These are phyloP conservation scores for Gallirallus australis DNA, from an alignment of 2,797 vertebrate species.

Conservation along the genomic window DNA sequence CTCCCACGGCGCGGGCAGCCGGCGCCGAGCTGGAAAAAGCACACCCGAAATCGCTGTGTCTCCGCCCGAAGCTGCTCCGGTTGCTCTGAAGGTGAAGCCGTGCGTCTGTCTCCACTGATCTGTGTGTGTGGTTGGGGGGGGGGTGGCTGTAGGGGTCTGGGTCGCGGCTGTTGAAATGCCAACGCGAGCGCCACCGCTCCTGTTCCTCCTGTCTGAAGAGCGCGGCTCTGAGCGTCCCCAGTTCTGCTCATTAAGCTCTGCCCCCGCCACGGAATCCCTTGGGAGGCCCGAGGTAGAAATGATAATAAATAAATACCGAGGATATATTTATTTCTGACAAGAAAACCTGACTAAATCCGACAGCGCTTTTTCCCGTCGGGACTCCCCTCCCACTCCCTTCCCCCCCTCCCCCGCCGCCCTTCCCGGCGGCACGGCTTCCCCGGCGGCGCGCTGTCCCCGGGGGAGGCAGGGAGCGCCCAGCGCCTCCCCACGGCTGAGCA, in stretches of 20 bases:
- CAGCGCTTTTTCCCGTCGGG: too few relatives aligned
- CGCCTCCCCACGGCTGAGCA: background rate
- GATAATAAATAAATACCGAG: background rate
- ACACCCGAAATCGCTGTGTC: too few relatives aligned
- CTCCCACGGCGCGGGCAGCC: background rate
- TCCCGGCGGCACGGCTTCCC: background rate
- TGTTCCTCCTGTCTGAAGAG: background rate
- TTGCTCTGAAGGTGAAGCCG: background rate
- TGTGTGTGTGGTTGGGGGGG: too few relatives aligned
- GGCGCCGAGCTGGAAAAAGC: background rate
- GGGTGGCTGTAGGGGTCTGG: too few relatives aligned
- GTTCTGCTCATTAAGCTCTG: too few relatives aligned
- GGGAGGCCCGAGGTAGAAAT: too few relatives aligned
- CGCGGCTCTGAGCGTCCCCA: too few relatives aligned
- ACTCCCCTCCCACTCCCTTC: too few relatives aligned
- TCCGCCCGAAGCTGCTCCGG: background rate
- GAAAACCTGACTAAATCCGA: background rate
- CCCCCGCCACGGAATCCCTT: too few relatives aligned
- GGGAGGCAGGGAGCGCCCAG: background rate
- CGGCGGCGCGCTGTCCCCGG: background rate
- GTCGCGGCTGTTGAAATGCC: background rate
- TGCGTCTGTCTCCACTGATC: too few relatives aligned
- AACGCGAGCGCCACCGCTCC: rapidly evolving
- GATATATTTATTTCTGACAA: background rate
- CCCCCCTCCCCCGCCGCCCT: too few relatives aligned